These are phyloP conservation scores for Brotula barbata DNA, from an alignment of 2,797 vertebrate species.

Conservation along the genomic window DNA sequence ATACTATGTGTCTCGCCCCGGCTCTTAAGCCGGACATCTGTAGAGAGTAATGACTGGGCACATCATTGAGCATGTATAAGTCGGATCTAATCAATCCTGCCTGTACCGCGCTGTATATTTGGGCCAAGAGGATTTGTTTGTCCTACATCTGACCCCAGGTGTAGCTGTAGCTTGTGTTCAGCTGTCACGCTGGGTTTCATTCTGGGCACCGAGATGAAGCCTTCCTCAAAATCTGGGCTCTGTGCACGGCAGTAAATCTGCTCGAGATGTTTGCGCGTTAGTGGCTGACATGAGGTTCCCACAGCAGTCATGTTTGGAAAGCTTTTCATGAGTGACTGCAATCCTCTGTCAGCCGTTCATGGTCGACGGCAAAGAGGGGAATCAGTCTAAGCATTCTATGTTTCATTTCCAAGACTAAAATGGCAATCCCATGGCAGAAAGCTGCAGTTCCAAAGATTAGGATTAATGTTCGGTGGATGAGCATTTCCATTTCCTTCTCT, in stretches of 20 bases:
- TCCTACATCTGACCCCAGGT: slow-evolving; percentile 53
- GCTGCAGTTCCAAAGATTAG: slow-evolving; percentile 69
- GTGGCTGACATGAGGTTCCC: slow-evolving; percentile 27
- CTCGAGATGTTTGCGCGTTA: slow-evolving; percentile 6
- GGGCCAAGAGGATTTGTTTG: slow-evolving; percentile 68
- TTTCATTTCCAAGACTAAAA: slow-evolving; percentile 67
- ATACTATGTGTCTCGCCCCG: slow-evolving; percentile 17
- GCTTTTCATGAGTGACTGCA: slow-evolving; percentile 24
- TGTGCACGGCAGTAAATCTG: slow-evolving; percentile 16
- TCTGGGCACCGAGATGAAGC: slow-evolving; percentile 13
- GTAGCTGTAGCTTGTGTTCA: slow-evolving; percentile 5
- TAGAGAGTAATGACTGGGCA: neutral
- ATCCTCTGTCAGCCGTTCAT: slow-evolving; percentile 5
- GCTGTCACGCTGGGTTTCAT: neutral
- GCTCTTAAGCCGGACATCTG: slow-evolving; percentile 28
- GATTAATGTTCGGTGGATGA: slow-evolving; percentile 65
- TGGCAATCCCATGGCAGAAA: slow-evolving; percentile 63
- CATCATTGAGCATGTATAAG: slow-evolving; percentile 31
- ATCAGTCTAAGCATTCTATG: slow-evolving; percentile 44
- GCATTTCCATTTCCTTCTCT: too few relatives aligned
- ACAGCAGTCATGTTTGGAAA: slow-evolving; percentile 37
- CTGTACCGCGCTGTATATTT: slow-evolving; percentile 58
- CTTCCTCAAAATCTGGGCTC: slow-evolving; percentile 38
- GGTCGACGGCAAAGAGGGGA: slow-evolving; percentile 30
- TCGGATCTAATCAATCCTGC: slow-evolving; percentile 39